Base-by-base conservation (phyloP, 2,797 vertebrate species). In the Lepidocolaptes lacrymiger region DNA sequence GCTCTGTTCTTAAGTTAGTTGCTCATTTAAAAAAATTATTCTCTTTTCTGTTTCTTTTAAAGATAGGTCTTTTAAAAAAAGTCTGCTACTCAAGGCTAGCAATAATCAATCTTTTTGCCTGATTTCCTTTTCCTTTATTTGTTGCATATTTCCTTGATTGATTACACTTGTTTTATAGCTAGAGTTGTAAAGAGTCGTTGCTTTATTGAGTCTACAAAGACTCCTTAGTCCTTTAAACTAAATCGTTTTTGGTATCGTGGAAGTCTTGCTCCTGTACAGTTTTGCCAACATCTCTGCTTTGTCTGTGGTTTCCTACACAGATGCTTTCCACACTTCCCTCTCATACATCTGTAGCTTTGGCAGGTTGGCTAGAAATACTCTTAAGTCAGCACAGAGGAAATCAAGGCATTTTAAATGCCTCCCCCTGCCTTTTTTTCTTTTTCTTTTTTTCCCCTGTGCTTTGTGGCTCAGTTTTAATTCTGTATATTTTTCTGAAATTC, bases 231-330 rank as follows among this genome's bases (percentile, higher is more conserved):
- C 49, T 88, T 75, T 27, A 55, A 68, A 78, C 43, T 19, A 12
- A 28, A 44, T 78, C 72, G 78, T 67, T 88, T 43, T 59, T 62
- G 32, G 4, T 68, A 23, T 86, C 28, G 44, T 75, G 24, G 36
- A 76, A 83, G 36, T 69, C 51, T 82, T 79, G 24, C 36, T 92
- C 51, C 54, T 76, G 10, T 34, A 27, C 5, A 69, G 7, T 82
- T 96, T 91, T 85, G 71, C 59, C 73, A 87, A 34, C 22, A 37
- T 89, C 36, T 91, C 62, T 87, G 39, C 49, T 90, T 93, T 84
- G 52, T 71, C 48, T 88, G 28, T 72, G 41, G 59, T 75, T 92
- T 92, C 24, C 30, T 56, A 62, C 59, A 55, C 59, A 82, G 77
- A 69, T 82, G 37, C 51, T 36, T 89, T 95, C 55, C 44, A 58